Evolutionary conservation across 1,140 invertebrate genomes (phyloP), one percentile per base, ranked within the genome.

Genomic region (Onthophagus taurus): DNA sequence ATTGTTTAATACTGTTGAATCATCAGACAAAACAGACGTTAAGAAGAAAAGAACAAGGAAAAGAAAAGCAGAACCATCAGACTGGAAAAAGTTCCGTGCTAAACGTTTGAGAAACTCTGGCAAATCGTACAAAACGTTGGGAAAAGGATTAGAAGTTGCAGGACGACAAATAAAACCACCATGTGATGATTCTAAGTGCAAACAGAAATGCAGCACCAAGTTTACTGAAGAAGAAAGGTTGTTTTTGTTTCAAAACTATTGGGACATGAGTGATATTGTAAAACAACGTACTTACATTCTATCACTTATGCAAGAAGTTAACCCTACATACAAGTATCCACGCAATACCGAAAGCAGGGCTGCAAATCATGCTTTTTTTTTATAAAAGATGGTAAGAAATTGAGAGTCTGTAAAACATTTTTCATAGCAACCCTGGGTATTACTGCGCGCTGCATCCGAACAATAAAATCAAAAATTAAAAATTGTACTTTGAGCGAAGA

Each of bases 321-420:
- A 26, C 3, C 37, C 37, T 23, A 39, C 14, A 39, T 39, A 23
- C 13, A 39, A 21, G 19, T 39, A 39, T 39, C 7, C 14, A 11
- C 14, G 19, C 3, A 4, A 23, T 4, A 26, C 3, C 12, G 18
- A n/a, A 12, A 4, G 7, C 37, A 14, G 6, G 4, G 37, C 16
- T 7, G n/a, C 19, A 12, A 24, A 39, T 39, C 14, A 23, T 14
- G 23, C 37, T 39, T 39, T 8, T 39, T 17, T 18, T 39, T 26
- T 3, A 12, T 17, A 7, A 3, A 13, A n/a, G 5, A 39, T 39
- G 37, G 20, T 6, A 23, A 23, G 3, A 21, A 16, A 24, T 8
- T 39, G 9, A 6, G 37, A 12, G 37, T 39, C 12, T 39, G 37
- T 23, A 39, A 39, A 26, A 5, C 8, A 6, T 14, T 26, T 23